Evolutionary conservation across 2,888 invertebrate genomes (phyloP).

Genomic region (Scaptomyza flava): DNA sequence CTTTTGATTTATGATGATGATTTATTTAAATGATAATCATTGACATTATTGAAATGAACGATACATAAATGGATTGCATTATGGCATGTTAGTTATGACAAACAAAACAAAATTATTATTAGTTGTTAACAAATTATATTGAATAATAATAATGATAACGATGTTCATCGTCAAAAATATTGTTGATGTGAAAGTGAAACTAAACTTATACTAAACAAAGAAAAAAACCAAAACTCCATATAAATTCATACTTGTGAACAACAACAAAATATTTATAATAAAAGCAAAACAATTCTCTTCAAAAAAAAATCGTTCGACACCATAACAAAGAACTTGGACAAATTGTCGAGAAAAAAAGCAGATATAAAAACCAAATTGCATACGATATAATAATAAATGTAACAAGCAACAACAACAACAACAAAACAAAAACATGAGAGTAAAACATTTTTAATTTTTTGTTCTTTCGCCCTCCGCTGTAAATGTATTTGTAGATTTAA

Average conservation of each 20-base stretch:
- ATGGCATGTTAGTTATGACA: conserved; percentile 82
- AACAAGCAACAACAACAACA: conserved; percentile 62
- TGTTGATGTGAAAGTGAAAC: conserved; percentile 68
- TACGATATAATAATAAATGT: conserved; percentile 49
- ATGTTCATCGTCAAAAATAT: conserved; percentile 57
- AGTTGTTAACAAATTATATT: conserved; percentile 80
- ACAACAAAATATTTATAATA: conserved; percentile 64
- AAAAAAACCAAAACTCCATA: conserved; percentile 33
- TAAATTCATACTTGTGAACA: conserved; percentile 62
- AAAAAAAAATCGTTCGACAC: conserved; percentile 63
- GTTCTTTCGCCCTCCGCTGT: conserved; percentile 85
- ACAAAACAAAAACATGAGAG: conserved; percentile 73
- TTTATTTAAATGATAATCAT: conserved; percentile 60
- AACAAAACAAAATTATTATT: conserved; percentile 72
- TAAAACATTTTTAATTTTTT: conserved; percentile 82
- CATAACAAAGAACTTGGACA: conserved; percentile 49
- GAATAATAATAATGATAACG: conserved; percentile 60
- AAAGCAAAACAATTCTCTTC: conserved; percentile 58
- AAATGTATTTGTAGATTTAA: conserved; percentile 85
- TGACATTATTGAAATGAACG: conserved; percentile 70
- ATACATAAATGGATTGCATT: conserved; percentile 72
- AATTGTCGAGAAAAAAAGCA: conserved; percentile 41
- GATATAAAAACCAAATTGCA: conserved; percentile 54
- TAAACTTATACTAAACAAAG: conserved; percentile 50
- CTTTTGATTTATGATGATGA: conserved; percentile 56